Conservation (phyloP, 2,113 vertebrate species). For the Hippocampus abdominalis region DNA sequence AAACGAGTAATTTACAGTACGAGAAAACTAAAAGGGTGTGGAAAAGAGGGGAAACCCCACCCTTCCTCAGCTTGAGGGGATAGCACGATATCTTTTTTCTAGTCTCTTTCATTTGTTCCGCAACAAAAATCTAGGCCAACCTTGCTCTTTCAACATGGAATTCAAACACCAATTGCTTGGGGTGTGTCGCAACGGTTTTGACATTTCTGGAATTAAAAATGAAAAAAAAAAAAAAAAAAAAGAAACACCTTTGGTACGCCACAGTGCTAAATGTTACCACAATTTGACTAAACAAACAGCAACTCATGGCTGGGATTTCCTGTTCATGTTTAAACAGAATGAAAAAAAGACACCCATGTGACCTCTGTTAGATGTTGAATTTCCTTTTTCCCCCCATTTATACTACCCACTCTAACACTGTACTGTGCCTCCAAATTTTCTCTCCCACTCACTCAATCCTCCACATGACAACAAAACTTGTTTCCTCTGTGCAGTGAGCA, state of each 20-base stretch:
- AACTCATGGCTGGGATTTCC: conserved; percentile 18
- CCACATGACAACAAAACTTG: neutral
- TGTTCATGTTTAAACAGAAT: conserved; percentile 35
- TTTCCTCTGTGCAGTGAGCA: neutral
- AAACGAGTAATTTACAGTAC: conserved; percentile 18
- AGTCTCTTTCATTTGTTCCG: neutral
- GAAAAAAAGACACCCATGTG: neutral
- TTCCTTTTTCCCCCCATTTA: neutral
- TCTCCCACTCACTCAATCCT: conserved; percentile 9
- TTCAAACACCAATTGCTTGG: neutral
- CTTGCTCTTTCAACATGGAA: neutral
- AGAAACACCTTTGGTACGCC: neutral
- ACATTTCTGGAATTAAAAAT: neutral
- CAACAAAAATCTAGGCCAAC: neutral
- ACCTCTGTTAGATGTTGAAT: neutral
- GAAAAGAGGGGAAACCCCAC: conserved; percentile 21
- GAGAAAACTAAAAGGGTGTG: conserved; percentile 36
- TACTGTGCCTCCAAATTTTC: conserved; percentile 27
- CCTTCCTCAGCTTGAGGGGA: conserved; percentile 35
- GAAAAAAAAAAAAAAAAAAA: neutral
- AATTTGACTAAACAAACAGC: conserved; percentile 39
- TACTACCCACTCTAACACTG: neutral
- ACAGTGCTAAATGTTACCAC: neutral
- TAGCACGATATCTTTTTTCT: conserved; percentile 29
- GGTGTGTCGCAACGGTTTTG: neutral